These are phyloP conservation scores for Otus sunia DNA, from an alignment of 2,113 vertebrate species.

Conservation along the genomic window DNA sequence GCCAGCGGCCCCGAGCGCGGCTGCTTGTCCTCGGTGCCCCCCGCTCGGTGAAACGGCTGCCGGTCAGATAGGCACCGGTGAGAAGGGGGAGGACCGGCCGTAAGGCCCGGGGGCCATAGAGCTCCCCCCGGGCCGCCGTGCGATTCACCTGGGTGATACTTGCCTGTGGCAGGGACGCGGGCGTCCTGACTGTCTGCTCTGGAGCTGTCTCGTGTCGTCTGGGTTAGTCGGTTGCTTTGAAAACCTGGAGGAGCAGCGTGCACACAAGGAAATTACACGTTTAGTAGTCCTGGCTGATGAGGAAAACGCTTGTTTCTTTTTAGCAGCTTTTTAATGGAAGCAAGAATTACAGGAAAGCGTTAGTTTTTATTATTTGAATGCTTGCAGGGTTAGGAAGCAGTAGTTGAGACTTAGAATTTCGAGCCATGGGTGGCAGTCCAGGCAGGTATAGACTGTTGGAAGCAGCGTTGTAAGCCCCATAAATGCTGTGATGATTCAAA, in stretches of 20 bases:
- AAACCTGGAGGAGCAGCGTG: background rate
- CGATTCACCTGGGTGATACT: background rate
- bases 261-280: background rate
- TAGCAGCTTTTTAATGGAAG: background rate
- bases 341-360: background rate
- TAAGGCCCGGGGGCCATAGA: accelerated
- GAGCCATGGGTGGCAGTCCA: background rate
- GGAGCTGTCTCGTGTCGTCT: background rate
- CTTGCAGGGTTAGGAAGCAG: background rate
- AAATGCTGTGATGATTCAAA: background rate
- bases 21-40: too few species aligned
- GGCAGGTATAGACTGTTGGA: background rate
- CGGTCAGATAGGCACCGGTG: background rate
- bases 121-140: too few species aligned
- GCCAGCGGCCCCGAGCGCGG: background rate
- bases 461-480: background rate
- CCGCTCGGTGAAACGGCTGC: background rate
- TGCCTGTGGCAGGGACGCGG: background rate
- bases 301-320: background rate
- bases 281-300: background rate
- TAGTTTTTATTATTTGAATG: background rate
- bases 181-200: background rate
- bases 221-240: background rate
- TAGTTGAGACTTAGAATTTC: background rate
- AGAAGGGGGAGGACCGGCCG: background rate